Conservation (phyloP, 2,888 invertebrate species). For the Trichopria drosophilae region DNA sequence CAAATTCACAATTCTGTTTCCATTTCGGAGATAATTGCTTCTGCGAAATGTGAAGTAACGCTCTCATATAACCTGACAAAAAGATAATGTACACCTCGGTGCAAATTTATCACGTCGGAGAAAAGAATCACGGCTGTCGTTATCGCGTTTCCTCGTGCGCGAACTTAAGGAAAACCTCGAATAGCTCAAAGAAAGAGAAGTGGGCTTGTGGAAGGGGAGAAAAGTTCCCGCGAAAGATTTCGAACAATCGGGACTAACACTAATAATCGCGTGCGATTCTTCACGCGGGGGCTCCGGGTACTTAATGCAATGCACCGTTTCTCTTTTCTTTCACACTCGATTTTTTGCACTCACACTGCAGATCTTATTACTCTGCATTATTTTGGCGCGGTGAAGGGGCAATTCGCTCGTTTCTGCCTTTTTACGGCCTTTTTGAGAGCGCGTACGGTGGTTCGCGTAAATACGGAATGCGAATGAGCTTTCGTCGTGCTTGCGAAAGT, state of each 20-base stretch:
- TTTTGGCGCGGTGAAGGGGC: slow-evolving; percentile 20
- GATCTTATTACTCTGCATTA: slow-evolving; percentile 35
- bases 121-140: slow-evolving; percentile 24
- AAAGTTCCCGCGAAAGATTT: slow-evolving; percentile 8
- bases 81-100: no score
- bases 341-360: slow-evolving; percentile 13
- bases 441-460: no score
- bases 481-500: slow-evolving; percentile 36
- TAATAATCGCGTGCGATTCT: slow-evolving; percentile 3
- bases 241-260: no score
- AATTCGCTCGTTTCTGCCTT: slow-evolving; percentile 20
- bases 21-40: no score
- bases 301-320: background rate
- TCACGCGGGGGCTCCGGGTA: background rate
- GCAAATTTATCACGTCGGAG: no score
- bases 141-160: slow-evolving; percentile 26
- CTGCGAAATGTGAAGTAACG: no score
- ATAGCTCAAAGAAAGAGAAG: slow-evolving; percentile 8
- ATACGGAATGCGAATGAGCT: slow-evolving; percentile 9
- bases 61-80: no score
- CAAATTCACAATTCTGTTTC: no score
- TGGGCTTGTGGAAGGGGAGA: background rate
- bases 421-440: slow-evolving; percentile 14
- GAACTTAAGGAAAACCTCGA: slow-evolving; percentile 18
- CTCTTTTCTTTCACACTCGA: background rate